Percentiles rank a stretch among this genome's conserved stretches.
These are phyloP conservation scores for Xenopus laevis DNA, from an alignment of 2,113 vertebrate species.

Conservation along the genomic window DNA sequence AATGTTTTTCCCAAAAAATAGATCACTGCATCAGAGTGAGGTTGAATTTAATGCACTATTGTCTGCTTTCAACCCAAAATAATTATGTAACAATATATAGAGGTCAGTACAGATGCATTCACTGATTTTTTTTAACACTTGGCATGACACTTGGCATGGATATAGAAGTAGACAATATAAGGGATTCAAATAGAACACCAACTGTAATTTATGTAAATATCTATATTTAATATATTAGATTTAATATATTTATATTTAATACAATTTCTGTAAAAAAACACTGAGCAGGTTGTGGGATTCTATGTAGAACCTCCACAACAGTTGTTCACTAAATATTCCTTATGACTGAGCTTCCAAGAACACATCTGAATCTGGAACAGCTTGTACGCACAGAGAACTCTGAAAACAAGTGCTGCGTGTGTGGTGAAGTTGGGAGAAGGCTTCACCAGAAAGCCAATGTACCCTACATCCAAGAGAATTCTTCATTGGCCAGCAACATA, in stretches of 20 bases:
- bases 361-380: not conserved
- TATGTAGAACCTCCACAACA: constrained; percentile 2
- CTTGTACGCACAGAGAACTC: not conserved
- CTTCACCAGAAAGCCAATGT: not conserved
- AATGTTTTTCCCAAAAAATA: too few relatives aligned
- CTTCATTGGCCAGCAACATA: constrained; percentile 4
- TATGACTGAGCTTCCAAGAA: not conserved
- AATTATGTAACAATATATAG: too few relatives aligned
- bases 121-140: too few relatives aligned
- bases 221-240: too few relatives aligned
- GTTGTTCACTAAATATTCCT: constrained; percentile 1
- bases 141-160: too few relatives aligned
- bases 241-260: not conserved
- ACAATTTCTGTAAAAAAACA: not conserved
- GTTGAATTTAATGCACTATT: too few relatives aligned
- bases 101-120: too few relatives aligned
- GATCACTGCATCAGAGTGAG: too few relatives aligned
- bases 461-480: not conserved
- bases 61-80: too few relatives aligned
- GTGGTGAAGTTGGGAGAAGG: not conserved
- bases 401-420: not conserved
- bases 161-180: too few relatives aligned
- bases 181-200: too few relatives aligned
- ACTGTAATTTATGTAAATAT: too few relatives aligned
- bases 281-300: not conserved